phyloP scores from a whole-genome alignment of 1,140 invertebrate genomes.

The Apocrypta bakeri region DNA sequence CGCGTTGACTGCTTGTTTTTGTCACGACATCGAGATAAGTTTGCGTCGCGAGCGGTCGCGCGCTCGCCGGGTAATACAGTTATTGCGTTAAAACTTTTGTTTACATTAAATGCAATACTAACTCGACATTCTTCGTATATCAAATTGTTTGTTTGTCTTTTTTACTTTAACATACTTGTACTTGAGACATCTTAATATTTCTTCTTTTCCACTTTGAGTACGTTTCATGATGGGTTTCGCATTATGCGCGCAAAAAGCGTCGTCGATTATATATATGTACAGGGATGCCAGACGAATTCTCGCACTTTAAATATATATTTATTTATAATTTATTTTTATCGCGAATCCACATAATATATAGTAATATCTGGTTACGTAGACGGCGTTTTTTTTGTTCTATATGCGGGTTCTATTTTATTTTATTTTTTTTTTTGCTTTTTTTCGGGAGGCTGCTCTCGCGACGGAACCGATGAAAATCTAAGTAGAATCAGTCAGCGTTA shows the following conservation, averaged over 20 bases:
- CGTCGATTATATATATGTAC: constrained; percentile 46
- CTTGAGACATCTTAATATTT: constrained; percentile 24
- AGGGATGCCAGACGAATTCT: constrained; percentile 34
- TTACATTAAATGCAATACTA: constrained; percentile 49
- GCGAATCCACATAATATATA: constrained; percentile 37
- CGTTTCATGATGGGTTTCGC: constrained; percentile 43
- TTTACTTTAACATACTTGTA: constrained; percentile 39
- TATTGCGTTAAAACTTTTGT: constrained; percentile 37
- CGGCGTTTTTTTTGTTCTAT: not conserved
- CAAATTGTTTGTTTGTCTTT: too few relatives aligned
- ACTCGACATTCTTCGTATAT: constrained; percentile 10
- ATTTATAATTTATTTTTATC: constrained; percentile 39
- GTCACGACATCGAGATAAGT: not conserved
- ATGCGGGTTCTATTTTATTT: too few relatives aligned
- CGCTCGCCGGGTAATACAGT: constrained; percentile 40
- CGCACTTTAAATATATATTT: constrained; percentile 33
- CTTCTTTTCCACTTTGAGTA: constrained; percentile 28
- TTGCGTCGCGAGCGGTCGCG: not conserved
- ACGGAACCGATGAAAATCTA: constrained; percentile 13
- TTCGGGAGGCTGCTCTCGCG: constrained; percentile 7
- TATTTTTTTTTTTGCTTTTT: too few relatives aligned
- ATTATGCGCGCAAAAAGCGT: constrained; percentile 42
- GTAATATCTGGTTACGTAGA: constrained; percentile 35
- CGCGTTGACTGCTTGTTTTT: constrained; percentile 4
- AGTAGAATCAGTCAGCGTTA: constrained; percentile 13